Evolutionary conservation across 2,797 vertebrate species (phyloP), one percentile per base, ranked within the genome.

Genomic region (Buceros bicornis): DNA sequence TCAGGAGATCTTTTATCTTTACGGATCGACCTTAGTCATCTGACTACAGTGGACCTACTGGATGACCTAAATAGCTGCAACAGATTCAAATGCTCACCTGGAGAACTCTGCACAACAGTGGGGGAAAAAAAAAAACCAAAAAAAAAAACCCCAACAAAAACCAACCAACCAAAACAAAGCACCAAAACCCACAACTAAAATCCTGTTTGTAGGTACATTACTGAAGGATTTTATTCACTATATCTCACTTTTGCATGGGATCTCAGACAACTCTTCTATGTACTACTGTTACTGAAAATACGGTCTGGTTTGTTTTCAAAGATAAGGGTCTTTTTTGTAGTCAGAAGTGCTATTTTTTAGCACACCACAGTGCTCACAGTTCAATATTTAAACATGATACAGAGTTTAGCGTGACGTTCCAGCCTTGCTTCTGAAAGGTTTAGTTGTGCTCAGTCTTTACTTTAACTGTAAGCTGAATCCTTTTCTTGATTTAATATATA

Each of bases 401-500:
- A 58, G 48, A 77, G 24, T 67, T 92, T 33, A 58, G 42, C 83
- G 65, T 21, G 18, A 78, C 71, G 31, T 79, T 88, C 33, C 24
- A 70, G 22, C n/a, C 47, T 73, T 88, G 37, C 31, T 79, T 83
- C 82, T 76, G 80, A 74, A 89, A 78, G 22, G 24, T 82, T 74
- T 84, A 76, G 76, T 90, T 47, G 18, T 58, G 60, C 33, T 82
- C 47, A 77, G 19, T 43, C 79, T 85, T 90, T 76, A 40, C 79
- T 85, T 90, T 76, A 40, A 60, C 56, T 31, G 16, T 53, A 90
- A 35, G 60, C 17, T 21, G 43, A 95, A 87, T 56, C 64, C 26
- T 66, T 29, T 22, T 37, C 53, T 82, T 88, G 79, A 87, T 90
- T 87, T 82, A 94, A 71, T 84, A 50, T 37, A 71, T 10, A 70